Base-by-base conservation (phyloP, 30 jellyfish, hydroid and myxozoan genomes). In the Mastigias papua region DNA sequence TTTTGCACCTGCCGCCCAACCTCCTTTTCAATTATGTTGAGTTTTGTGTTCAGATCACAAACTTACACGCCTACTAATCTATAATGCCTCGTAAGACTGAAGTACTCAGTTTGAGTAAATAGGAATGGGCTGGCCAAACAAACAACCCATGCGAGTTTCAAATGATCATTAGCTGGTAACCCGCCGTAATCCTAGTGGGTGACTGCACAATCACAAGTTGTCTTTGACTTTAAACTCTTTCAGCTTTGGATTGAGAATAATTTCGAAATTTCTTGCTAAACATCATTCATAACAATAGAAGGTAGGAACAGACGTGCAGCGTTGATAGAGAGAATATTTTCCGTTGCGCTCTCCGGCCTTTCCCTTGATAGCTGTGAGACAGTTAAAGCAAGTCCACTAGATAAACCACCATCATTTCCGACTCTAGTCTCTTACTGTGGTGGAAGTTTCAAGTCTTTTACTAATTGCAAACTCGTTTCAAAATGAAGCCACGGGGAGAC, bases 51-150 rank as follows among this genome's bases (percentile, higher is more conserved):
- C 68, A 15, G 0, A 10, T 6, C 0, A 27, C 83, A 34, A 72
- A 72, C 83, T 17, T 72, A 31, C 83, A 34, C 83, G 83, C 83
- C 83, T 49, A 72, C 83, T 62, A n/a, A 27, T n/a, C 61, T 68
- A 37, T 37, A 49, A 28, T n/a, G 83, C 83, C 21, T 72, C n/a
- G 83, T 1, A 13, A 34, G 65, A 10, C 68, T 72, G 48, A 34
- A 26, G 31, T 26, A 16, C 68, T 34, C 48, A 48, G 63, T 72
- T 33, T 72, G 63, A 72, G 63, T 35, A 48, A 33, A 23, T 27
- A 9, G 69, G 26, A 37, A 72, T 1, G 68, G 83, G 83, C 66
- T 37, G 83, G 83, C 83, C 63, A 33, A 33, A 48, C 66, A 72
- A 72, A 72, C 68, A 72, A 33, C 21, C 46, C 48, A 72, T 15